Evolutionary conservation across 2,888 invertebrate genomes (phyloP).

Genomic region (Spodoptera exigua): DNA sequence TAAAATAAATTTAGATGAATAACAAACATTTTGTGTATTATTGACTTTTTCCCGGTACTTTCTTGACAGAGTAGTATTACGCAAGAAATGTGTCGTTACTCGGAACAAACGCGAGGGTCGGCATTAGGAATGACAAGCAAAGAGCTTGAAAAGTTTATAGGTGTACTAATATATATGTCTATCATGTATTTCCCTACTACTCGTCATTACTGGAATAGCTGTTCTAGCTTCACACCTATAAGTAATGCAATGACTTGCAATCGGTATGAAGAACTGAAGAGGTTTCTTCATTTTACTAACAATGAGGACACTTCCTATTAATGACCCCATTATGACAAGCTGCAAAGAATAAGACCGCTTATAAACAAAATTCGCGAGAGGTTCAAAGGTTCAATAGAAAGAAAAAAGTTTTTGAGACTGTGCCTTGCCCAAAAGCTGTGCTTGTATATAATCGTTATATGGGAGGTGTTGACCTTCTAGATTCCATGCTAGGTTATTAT

Average conservation of each 20-base stretch:
- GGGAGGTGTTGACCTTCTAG: constrained; percentile 57
- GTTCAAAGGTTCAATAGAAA: constrained; percentile 27
- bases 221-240: constrained; percentile 12
- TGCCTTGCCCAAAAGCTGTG: constrained; percentile 52
- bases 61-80: no score
- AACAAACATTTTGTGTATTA: no score
- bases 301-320: constrained; percentile 4
- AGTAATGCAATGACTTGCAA: constrained; percentile 38
- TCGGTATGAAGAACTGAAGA: constrained; percentile 38
- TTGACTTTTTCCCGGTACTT: no score
- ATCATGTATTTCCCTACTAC: constrained; percentile 32
- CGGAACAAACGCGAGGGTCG: constrained; percentile 1
- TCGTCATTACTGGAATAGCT: constrained; percentile 22
- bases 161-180: constrained; percentile 34
- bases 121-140: constrained; percentile 12
- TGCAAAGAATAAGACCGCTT: constrained; percentile 47
- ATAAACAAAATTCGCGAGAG: constrained; percentile 15
- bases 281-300: constrained; percentile 25
- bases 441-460: constrained; percentile 46
- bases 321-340: constrained; percentile 50
- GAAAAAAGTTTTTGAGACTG: constrained; percentile 40
- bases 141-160: constrained; percentile 17
- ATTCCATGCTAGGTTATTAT: constrained; percentile 56
- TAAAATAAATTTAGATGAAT: no score
- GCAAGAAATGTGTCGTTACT: constrained; percentile 8